Conservation (phyloP, 2,113 vertebrate genomes). For the Butastur rufipennis region DNA sequence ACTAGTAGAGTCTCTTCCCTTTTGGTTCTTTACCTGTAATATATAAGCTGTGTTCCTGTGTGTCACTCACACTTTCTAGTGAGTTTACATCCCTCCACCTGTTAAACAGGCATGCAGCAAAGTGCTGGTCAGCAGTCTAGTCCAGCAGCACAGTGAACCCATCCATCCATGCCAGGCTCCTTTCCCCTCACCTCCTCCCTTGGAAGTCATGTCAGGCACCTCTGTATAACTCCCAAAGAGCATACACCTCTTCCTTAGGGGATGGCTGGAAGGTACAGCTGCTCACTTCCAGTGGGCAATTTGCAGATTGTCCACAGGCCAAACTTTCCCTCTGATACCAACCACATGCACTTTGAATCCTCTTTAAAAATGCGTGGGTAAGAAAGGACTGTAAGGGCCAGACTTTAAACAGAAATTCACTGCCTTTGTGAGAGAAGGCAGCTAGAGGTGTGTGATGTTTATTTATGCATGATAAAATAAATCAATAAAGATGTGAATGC, state of each 20-base stretch:
- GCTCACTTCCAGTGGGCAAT: not conserved
- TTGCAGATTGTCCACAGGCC: not conserved
- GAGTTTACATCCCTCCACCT: not conserved
- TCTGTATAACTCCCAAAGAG: not conserved
- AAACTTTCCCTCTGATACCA: not conserved
- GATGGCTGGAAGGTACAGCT: not conserved
- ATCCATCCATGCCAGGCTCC: not conserved
- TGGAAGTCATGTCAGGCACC: not conserved
- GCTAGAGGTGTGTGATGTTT: not conserved
- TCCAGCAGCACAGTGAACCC: not conserved
- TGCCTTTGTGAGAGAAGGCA: not conserved
- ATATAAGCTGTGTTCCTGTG: not conserved
- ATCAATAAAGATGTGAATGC: not conserved
- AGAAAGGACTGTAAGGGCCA: not conserved
- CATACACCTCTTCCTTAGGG: not conserved
- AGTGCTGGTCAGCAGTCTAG: not conserved
- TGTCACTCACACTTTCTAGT: not conserved
- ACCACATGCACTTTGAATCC: not conserved
- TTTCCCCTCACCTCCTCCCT: not conserved
- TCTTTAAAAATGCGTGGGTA: not conserved
- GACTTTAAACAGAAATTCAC: not conserved
- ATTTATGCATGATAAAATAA: not conserved
- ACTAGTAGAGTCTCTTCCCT: not conserved
- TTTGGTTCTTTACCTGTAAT: not conserved
- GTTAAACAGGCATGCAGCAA: not conserved